phyloP scores from a whole-genome alignment of 1,140 invertebrate species.

The Protaetia brevitarsis region DNA sequence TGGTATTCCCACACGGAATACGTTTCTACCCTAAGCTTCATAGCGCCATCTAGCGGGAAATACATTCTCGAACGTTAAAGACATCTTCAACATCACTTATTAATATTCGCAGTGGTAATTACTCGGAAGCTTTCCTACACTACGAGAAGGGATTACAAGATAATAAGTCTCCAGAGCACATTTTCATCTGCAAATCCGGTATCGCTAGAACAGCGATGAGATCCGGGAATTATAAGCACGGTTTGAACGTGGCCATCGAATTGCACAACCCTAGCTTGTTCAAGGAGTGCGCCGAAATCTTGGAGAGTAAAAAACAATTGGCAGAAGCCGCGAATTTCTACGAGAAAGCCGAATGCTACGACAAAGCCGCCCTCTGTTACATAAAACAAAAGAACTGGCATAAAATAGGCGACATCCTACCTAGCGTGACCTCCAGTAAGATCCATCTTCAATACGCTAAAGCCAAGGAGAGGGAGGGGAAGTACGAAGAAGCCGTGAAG shows the following conservation, averaged over 20 bases:
- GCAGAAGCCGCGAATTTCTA: conserved; percentile 77
- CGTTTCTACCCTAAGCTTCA: too few species aligned
- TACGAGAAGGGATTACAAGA: conserved; percentile 71
- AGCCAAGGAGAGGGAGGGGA: conserved; percentile 91
- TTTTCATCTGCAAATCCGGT: conserved; percentile 75
- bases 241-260: conserved; percentile 77
- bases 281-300: conserved; percentile 89
- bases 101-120: conserved; percentile 74
- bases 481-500: conserved; percentile 84
- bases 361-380: conserved; percentile 90
- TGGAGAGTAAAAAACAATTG: conserved; percentile 85
- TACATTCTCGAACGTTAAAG: too few species aligned
- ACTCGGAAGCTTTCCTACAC: conserved; percentile 73
- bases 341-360: conserved; percentile 84
- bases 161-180: conserved; percentile 54
- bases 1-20: too few species aligned
- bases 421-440: conserved; percentile 85
- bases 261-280: conserved; percentile 66
- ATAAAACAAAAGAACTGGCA: conserved; percentile 95
- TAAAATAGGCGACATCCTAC: conserved; percentile 88
- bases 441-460: conserved; percentile 94
- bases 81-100: too few species aligned
- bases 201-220: conserved; percentile 88
- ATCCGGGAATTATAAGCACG: conserved; percentile 86
- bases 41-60: too few species aligned